Evolutionary conservation across 2,113 vertebrate species (phyloP).

Genomic region (Sinosuthora webbiana): DNA sequence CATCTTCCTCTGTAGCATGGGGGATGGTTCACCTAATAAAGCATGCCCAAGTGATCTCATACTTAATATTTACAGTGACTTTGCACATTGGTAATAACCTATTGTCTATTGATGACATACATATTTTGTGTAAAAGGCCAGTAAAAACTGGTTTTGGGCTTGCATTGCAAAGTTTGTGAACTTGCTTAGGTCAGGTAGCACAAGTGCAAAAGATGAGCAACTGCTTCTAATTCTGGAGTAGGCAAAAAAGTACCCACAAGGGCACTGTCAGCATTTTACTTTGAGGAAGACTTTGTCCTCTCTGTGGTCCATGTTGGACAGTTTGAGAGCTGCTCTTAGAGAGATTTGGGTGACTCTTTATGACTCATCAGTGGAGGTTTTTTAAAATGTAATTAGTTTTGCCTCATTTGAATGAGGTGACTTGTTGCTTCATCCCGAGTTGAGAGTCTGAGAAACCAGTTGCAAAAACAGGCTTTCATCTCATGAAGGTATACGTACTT

Average conservation of each 20-base stretch:
- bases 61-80: neutral
- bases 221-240: neutral
- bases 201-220: neutral
- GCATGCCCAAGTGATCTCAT: neutral
- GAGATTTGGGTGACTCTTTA: neutral
- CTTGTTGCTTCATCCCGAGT: neutral
- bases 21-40: neutral
- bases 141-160: neutral
- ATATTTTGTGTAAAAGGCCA: neutral
- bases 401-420: slow-evolving; percentile 1
- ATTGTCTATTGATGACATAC: neutral
- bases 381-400: slow-evolving; percentile 13
- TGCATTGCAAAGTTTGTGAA: neutral
- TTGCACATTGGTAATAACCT: neutral
- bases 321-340: neutral
- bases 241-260: neutral
- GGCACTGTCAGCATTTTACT: neutral
- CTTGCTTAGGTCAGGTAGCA: neutral
- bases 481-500: neutral
- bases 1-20: neutral
- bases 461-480: slow-evolving; percentile 17
- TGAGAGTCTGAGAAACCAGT: neutral
- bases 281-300: neutral
- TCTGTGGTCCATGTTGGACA: neutral
- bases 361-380: neutral